Percentiles rank a stretch among this genome's conserved stretches.
Evolutionary conservation across 2,113 vertebrate species (phyloP).

Genomic region (Candoia aspera): DNA sequence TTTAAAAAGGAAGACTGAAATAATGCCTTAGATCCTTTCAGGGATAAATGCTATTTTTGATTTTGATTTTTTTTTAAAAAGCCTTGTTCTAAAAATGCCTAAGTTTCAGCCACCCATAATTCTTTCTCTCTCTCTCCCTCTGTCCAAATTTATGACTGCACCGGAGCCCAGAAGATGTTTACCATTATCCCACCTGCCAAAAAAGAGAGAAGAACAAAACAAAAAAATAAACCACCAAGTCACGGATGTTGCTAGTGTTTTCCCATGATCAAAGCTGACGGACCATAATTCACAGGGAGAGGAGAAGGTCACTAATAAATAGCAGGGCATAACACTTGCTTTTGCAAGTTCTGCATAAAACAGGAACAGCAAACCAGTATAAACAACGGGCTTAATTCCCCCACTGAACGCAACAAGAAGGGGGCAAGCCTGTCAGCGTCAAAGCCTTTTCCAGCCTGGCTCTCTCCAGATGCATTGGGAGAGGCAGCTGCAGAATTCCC

Average conservation of each 20-base stretch:
- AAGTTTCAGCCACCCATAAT: conserved; percentile 65
- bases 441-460: background rate
- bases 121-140: conserved; percentile 53
- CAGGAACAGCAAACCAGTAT: conserved; percentile 57
- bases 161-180: conserved; percentile 53
- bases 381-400: conserved; percentile 57
- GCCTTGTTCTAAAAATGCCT: conserved; percentile 72
- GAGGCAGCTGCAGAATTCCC: background rate
- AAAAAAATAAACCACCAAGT: conserved; percentile 31
- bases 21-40: conserved; percentile 64
- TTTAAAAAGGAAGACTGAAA: conserved; percentile 50
- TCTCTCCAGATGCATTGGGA: background rate
- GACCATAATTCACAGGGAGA: conserved; percentile 64
- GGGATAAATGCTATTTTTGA: conserved; percentile 66
- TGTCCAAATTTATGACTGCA: conserved; percentile 53
- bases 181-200: conserved; percentile 23
- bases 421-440: background rate
- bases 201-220: conserved; percentile 30
- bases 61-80: conserved; percentile 37
- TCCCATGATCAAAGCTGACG: conserved; percentile 51
- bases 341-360: conserved; percentile 64
- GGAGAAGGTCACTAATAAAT: conserved; percentile 72
- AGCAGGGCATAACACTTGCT: conserved; percentile 60
- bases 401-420: conserved; percentile 38
- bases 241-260: conserved; percentile 34